Evolutionary conservation across 1,140 invertebrate genomes (phyloP).

Genomic region (Drosophila athabasca): DNA sequence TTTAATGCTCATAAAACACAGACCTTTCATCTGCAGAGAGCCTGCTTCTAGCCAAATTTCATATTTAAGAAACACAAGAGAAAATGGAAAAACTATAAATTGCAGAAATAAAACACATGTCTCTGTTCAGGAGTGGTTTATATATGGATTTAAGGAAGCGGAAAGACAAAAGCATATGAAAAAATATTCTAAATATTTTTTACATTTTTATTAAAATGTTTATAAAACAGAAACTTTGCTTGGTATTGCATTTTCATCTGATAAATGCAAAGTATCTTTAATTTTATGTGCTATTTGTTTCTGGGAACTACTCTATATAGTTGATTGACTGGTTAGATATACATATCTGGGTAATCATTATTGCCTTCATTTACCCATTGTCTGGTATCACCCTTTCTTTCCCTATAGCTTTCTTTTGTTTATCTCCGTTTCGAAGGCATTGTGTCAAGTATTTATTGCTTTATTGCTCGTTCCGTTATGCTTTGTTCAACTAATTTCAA

Average conservation of each 20-base stretch:
- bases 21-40: slow-evolving; percentile 34
- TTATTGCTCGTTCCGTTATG: slow-evolving; percentile 57
- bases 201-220: background rate
- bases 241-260: too few species aligned
- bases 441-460: slow-evolving; percentile 71
- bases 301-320: too few species aligned
- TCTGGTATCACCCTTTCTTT: background rate
- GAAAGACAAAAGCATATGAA: background rate
- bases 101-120: slow-evolving; percentile 34
- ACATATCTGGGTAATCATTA: too few species aligned
- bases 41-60: background rate
- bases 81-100: slow-evolving; percentile 56
- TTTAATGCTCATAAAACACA: slow-evolving; percentile 56
- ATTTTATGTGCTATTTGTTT: too few species aligned
- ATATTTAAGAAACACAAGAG: slow-evolving; percentile 16
- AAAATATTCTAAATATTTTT: slow-evolving; percentile 1
- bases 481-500: slow-evolving; percentile 71
- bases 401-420: slow-evolving; percentile 42
- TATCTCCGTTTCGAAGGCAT: slow-evolving; percentile 25
- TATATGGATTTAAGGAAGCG: slow-evolving; percentile 14
- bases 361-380: too few species aligned
- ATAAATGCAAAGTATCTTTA: too few species aligned
- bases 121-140: slow-evolving; percentile 7
- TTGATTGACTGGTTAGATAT: too few species aligned
- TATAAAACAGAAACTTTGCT: too few species aligned